Evolutionary conservation across 2,797 vertebrate species (phyloP).

Genomic region (Protosalanx chinensis): DNA sequence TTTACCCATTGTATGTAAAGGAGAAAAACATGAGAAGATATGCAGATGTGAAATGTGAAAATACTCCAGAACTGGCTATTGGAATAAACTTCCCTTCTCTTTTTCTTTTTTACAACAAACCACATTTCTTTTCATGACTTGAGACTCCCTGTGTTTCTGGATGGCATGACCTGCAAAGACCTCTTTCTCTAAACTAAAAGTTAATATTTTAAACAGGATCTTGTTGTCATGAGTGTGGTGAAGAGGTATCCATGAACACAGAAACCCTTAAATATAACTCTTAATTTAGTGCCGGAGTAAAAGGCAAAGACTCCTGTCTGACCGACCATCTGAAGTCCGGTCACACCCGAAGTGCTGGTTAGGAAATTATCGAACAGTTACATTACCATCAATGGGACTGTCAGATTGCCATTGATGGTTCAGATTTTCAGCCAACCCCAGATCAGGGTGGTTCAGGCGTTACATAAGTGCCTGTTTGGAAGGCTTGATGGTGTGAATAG

Average conservation of each 20-base stretch:
- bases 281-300: conserved; percentile 19
- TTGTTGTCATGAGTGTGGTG: not conserved
- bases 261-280: conserved; percentile 10
- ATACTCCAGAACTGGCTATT: conserved; percentile 68
- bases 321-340: conserved; percentile 35
- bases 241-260: conserved; percentile 15
- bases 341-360: conserved; percentile 53
- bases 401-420: conserved; percentile 65
- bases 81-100: conserved; percentile 54
- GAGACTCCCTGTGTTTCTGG: not conserved
- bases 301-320: conserved; percentile 10
- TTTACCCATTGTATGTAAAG: conserved; percentile 19
- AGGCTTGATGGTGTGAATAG: conserved; percentile 45
- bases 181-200: not conserved
- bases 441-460: conserved; percentile 49
- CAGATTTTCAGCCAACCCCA: conserved; percentile 56
- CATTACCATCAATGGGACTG: conserved; percentile 58
- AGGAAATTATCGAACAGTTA: conserved; percentile 68
- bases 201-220: not conserved
- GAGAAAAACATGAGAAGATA: conserved; percentile 32
- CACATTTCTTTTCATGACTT: not conserved
- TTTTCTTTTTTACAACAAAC: conserved; percentile 58
- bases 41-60: conserved; percentile 51
- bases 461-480: conserved; percentile 62
- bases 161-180: not conserved